Conservation (phyloP, 2,113 vertebrate species). For the Myotis yumanensis region DNA sequence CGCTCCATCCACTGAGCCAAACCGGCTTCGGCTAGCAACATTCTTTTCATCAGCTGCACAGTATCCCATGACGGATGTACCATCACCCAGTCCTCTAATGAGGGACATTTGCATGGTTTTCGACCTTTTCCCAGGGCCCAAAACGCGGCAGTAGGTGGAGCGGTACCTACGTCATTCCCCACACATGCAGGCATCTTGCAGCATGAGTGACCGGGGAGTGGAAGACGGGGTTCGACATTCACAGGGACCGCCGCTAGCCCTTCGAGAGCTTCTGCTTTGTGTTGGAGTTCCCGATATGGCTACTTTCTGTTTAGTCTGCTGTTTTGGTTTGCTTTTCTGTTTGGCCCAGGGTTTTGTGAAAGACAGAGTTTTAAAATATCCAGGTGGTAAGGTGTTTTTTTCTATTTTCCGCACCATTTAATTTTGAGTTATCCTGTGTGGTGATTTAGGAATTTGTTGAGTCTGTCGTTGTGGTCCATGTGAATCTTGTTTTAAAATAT, state of each 20-base stretch:
- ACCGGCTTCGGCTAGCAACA: too few species aligned
- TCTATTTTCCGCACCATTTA: neutral
- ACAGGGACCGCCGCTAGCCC: neutral
- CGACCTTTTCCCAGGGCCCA: neutral
- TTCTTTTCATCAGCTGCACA: neutral
- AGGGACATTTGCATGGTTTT: neutral
- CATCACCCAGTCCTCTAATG: neutral
- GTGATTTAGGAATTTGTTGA: neutral
- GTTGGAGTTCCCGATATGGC: neutral
- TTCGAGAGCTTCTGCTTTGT: neutral
- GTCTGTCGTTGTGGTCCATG: neutral
- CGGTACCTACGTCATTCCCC: neutral
- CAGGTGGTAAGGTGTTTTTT: neutral
- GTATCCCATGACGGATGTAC: neutral
- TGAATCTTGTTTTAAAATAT: too few species aligned
- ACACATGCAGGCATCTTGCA: neutral
- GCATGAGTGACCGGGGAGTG: neutral
- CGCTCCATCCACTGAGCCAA: too few species aligned
- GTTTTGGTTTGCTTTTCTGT: constrained; percentile 8
- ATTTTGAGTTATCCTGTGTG: neutral
- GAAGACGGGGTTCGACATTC: neutral
- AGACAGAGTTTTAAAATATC: neutral
- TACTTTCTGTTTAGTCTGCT: neutral
- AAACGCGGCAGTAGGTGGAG: neutral
- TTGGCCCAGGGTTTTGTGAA: neutral